Evolutionary conservation across 30 jellyfish, hydroid and myxozoan genomes (phyloP).

Genomic region (Phacellophora camtschatica): DNA sequence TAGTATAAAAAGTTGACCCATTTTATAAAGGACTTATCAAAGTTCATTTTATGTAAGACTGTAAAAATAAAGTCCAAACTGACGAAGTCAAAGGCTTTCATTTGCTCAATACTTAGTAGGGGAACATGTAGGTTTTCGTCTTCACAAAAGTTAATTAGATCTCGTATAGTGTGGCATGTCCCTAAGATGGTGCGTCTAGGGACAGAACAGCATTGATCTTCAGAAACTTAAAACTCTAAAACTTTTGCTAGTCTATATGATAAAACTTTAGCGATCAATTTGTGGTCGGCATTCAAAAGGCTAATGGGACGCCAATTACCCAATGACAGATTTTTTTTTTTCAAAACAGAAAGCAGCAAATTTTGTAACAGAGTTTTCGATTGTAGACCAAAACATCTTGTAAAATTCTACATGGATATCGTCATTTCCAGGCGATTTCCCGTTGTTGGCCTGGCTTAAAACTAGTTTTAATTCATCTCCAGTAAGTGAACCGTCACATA

Average conservation of each 20-base stretch:
- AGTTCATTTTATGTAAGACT: not conserved
- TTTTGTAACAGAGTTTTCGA: not conserved
- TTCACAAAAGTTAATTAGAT: conserved; percentile 5
- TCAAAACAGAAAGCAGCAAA: not conserved
- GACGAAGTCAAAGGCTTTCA: conserved; percentile 34
- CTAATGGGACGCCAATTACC: conserved; percentile 55
- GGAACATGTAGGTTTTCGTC: conserved; percentile 1
- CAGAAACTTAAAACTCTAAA: not conserved
- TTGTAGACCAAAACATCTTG: not conserved
- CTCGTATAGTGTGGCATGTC: conserved; percentile 5
- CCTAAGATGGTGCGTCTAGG: conserved; percentile 16
- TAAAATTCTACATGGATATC: not conserved
- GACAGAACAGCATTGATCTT: conserved; percentile 31
- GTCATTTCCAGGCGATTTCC: conserved; percentile 16
- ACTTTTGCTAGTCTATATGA: conserved; percentile 25
- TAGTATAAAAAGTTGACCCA: not conserved
- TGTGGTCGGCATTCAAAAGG: conserved; percentile 31
- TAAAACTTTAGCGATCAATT: conserved; percentile 20
- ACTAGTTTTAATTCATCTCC: not conserved
- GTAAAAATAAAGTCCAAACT: not conserved
- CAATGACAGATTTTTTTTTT: not conserved
- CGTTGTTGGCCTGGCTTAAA: not conserved
- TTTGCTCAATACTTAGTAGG: conserved; percentile 11
- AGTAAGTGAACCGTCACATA: conserved; percentile 11
- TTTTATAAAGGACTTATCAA: conserved; percentile 10